Evolutionary conservation across 2,888 invertebrate species (phyloP), one percentile per base, ranked within the genome.

Genomic region (Thymelicus lineola): DNA sequence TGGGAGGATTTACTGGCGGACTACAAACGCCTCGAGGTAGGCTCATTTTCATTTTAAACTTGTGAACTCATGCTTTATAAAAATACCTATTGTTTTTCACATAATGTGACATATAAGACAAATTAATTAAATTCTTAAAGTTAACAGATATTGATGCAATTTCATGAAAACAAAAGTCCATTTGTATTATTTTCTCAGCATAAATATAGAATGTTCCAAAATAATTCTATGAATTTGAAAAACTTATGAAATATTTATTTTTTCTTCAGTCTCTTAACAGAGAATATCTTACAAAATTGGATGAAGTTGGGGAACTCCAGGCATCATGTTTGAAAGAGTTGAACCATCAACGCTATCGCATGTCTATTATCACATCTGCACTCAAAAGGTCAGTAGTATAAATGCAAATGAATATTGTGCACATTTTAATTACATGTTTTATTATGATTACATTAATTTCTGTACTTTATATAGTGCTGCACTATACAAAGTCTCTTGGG

Each of bases 331-430:
- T 97, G 80, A 97, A 97, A 86, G 97, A 97, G 82, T 96, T 99
- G 76, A 96, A 95, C 77, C 99, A 99, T 90, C 99, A 99, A 86
- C 96, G 97, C 79, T 99, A 99, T 91, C 96, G 98, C 73, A 95
- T 99, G 93, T 96, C 96, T 53, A 95, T 97, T 83, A 97, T 99
- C 81, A 94, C 94, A 45, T 96, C 96, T 79, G 95, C 96, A 65
- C 85, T 98, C 67, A 96, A 96, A 93, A 96, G 96, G 98, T 98
- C 94, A 95, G 96, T 74, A 72, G 59, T 7, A 36, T 36, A 45
- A 10, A 17, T 63, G 7, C 15, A 17, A 5, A 28, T 15, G 28
- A 14, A 38, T 38, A 36, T 50, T n/a, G n/a, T 46, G 10, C 12
- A 14, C 6, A 15, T 14, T 17, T 50, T 50, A 50, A 17, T 17